phyloP scores from a whole-genome alignment of 1,140 invertebrate species.

The Ectropis grisescens region DNA sequence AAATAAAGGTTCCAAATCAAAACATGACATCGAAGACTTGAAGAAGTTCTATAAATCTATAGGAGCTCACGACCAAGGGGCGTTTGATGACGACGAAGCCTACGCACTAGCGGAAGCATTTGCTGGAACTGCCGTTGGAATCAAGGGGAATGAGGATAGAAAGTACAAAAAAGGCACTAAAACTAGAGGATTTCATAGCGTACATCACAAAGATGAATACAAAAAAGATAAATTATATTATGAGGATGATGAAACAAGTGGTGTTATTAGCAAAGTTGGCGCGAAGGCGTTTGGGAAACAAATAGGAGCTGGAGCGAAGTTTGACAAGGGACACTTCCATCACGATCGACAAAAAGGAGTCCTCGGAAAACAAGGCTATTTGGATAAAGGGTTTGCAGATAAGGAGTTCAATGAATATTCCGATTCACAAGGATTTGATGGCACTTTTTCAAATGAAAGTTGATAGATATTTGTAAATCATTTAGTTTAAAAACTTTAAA shows the following conservation, averaged over 20 bases:
- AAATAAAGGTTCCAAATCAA: slow-evolving; percentile 60
- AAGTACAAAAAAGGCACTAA: slow-evolving; percentile 77
- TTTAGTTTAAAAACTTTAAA: neutral
- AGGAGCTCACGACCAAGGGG: slow-evolving; percentile 39
- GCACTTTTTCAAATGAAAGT: slow-evolving; percentile 45
- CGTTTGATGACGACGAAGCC: slow-evolving; percentile 44
- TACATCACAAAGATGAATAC: slow-evolving; percentile 81
- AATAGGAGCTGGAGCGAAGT: slow-evolving; percentile 56
- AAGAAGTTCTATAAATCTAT: slow-evolving; percentile 53
- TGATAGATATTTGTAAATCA: neutral
- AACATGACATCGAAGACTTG: slow-evolving; percentile 48
- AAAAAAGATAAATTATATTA: slow-evolving; percentile 81
- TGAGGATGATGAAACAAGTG: slow-evolving; percentile 75
- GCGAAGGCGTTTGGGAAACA: slow-evolving; percentile 62
- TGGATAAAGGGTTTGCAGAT: slow-evolving; percentile 63
- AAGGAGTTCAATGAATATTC: slow-evolving; percentile 57
- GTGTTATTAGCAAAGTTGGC: slow-evolving; percentile 73
- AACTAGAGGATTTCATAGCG: slow-evolving; percentile 77
- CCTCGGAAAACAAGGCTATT: slow-evolving; percentile 62
- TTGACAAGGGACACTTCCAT: slow-evolving; percentile 68
- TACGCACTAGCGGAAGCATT: slow-evolving; percentile 43
- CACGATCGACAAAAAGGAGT: slow-evolving; percentile 57
- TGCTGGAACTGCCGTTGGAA: slow-evolving; percentile 42
- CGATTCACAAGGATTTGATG: slow-evolving; percentile 60
- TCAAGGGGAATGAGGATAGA: slow-evolving; percentile 51